Conservation (phyloP, 2,113 vertebrate species). For the Corythaixoides concolor region DNA sequence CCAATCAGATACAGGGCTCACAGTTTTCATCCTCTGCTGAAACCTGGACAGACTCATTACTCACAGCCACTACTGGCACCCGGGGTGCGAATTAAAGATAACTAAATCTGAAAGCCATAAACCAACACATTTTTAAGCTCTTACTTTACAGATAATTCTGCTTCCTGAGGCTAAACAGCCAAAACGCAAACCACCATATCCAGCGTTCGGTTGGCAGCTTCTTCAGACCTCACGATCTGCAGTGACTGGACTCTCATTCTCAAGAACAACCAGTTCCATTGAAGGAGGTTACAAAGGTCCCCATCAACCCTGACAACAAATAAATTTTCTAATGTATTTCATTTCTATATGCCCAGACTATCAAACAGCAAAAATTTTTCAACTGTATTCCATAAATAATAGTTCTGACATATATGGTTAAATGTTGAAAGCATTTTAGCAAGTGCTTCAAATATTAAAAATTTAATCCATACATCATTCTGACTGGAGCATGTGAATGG, state of each 20-base stretch:
- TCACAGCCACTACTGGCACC: neutral
- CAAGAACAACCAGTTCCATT: neutral
- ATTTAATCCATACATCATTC: neutral
- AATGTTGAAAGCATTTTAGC: neutral
- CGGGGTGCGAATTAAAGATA: neutral
- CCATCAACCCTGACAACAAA: neutral
- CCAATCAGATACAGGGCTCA: accelerated
- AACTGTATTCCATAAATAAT: neutral
- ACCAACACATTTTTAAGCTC: neutral
- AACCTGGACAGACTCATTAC: neutral
- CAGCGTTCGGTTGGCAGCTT: neutral
- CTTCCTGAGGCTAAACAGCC: neutral
- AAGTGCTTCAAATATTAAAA: neutral
- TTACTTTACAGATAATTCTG: neutral
- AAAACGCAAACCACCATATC: neutral
- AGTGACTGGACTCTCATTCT: neutral
- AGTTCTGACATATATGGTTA: neutral
- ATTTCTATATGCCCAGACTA: neutral
- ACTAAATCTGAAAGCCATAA: neutral
- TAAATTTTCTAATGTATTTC: neutral
- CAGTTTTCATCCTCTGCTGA: neutral
- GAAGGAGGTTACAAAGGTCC: neutral
- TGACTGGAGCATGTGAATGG: neutral
- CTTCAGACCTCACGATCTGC: neutral
- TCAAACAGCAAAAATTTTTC: neutral